These are phyloP conservation scores for Aphrophora alni DNA, from an alignment of 2,888 invertebrate species.

Conservation along the genomic window DNA sequence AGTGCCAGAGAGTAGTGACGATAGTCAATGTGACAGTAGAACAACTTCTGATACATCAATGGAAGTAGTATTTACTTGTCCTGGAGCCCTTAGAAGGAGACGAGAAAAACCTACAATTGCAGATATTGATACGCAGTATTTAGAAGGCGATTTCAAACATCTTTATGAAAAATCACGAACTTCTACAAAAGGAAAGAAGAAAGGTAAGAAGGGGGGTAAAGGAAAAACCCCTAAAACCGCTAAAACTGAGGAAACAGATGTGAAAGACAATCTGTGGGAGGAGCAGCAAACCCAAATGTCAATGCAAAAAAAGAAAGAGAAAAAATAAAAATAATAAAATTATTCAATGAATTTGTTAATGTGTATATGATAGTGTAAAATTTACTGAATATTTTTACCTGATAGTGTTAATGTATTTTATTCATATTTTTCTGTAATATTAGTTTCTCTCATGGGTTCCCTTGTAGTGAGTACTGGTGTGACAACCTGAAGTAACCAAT, in stretches of 20 bases:
- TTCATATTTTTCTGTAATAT: no score
- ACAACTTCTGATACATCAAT: background rate
- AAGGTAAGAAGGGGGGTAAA: background rate
- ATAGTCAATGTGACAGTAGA: background rate
- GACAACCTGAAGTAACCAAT: no score
- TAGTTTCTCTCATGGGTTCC: no score
- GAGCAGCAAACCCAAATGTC: background rate
- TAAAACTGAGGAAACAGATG: background rate
- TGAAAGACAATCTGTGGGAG: background rate
- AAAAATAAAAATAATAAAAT: no score
- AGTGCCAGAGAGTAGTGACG: background rate
- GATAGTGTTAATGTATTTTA: no score
- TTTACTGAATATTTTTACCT: no score
- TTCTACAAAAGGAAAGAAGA: background rate
- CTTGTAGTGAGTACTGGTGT: no score
- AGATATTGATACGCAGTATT: background rate
- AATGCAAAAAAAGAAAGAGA: background rate
- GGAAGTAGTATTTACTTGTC: background rate
- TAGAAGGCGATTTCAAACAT: background rate
- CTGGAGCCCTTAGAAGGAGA: background rate
- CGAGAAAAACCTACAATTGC: background rate
- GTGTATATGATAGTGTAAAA: no score
- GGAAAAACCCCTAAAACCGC: background rate
- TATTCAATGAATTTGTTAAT: no score
- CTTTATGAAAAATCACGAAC: background rate